Conservation (phyloP, 2,888 invertebrate species). For the Lithophane ornitopus region DNA sequence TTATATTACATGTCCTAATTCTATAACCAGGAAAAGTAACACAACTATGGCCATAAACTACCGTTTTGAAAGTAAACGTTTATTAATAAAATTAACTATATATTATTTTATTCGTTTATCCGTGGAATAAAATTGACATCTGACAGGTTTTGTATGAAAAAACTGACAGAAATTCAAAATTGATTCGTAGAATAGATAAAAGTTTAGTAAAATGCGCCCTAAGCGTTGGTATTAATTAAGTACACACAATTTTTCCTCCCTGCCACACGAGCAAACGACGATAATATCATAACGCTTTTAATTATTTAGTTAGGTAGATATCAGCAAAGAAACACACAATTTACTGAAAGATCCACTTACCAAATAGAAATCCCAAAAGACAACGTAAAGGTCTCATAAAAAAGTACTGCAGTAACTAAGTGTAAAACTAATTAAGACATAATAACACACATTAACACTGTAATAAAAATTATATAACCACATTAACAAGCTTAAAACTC, state of each 20-base stretch:
- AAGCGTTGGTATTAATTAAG: too few species aligned
- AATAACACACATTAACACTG: slow-evolving; percentile 2
- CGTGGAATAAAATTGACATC: too few species aligned
- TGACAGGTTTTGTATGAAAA: too few species aligned
- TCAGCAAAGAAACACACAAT: too few species aligned
- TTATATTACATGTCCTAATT: not conserved
- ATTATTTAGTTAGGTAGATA: not conserved
- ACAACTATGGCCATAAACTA: not conserved
- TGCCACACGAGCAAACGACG: too few species aligned
- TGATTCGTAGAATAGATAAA: too few species aligned
- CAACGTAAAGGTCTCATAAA: not conserved
- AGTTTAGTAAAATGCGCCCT: too few species aligned
- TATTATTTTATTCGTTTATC: too few species aligned
- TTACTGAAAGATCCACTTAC: not conserved
- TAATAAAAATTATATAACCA: slow-evolving; percentile 30
- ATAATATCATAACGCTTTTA: too few species aligned
- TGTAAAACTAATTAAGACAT: not conserved
- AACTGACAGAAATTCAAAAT: too few species aligned
- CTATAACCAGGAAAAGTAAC: not conserved
- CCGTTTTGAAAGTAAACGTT: not conserved
- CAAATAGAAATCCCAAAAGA: not conserved
- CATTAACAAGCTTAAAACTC: slow-evolving; percentile 7
- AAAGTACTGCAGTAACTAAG: not conserved
- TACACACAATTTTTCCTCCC: too few species aligned
- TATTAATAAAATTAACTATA: too few species aligned